Base-by-base conservation (phyloP, 2,888 invertebrate species). In the Volucella inflata region DNA sequence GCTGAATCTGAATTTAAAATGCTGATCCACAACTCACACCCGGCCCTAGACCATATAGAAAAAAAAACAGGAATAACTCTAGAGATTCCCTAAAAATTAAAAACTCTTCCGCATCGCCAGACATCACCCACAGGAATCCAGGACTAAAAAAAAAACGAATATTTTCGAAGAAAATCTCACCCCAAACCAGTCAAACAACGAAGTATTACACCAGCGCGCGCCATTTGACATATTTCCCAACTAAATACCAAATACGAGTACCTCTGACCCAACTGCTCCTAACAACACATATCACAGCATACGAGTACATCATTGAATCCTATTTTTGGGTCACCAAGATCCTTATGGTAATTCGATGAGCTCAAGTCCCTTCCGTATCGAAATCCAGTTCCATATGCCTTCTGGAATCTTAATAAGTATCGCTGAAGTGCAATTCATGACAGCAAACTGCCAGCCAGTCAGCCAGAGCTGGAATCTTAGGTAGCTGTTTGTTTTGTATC, bases 321-420 rank as follows among this genome's bases (percentile, higher is more conserved):
- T 87, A 87, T 87, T 87, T 87, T 87, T 87, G 82, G 85, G 82
- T 87, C 82, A 82, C 72, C 72, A 68, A 60, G 65, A 68, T 87
- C 77, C 87, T 82, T 87, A 87, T 87, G 87, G 87, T 78, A 87
- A 87, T 87, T 82, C 77, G 82, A 87, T 87, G 74, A 82, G 64
- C 64, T 64, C 59, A 70, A 72, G 57, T 60, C 67, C 21, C 14
- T 0, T 77, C 68, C 64, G 74, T 21, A 74, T 48, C 16, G 57
- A 46, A 62, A 74, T 72, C 74, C 70, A 6, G 50, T 70, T 55
- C 46, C 78, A 68, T 65, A 64, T 70, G 79, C 84, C 75, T 79
- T 80, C 53, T 81, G 81, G 36, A 80, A 76, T 80, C 71, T 60
- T 67, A 79, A 79, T 79, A 84, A 84, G 64, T 75, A 48, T 44